These are phyloP conservation scores for Miltochrista miniata DNA, from an alignment of 2,888 invertebrate genomes.

Conservation along the genomic window DNA sequence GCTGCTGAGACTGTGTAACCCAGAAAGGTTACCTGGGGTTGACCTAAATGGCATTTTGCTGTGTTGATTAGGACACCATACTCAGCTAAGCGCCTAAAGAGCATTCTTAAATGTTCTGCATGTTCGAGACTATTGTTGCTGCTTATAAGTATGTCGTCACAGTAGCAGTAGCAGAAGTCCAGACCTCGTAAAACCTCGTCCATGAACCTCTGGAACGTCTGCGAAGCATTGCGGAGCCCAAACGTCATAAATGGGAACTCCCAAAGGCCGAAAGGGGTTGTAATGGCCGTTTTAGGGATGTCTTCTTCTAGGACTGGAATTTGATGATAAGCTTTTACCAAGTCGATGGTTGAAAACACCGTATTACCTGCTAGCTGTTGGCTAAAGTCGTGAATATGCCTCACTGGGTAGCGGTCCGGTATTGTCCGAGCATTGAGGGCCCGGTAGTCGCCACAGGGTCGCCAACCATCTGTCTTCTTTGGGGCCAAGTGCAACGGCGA, in stretches of 20 bases:
- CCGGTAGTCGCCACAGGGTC: constrained; percentile 1
- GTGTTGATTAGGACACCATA: neutral
- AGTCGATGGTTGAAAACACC: neutral
- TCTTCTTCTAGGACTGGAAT: constrained; percentile 2
- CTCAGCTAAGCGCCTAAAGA: neutral
- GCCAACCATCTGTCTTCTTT: constrained; percentile 4
- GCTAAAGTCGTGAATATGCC: constrained; percentile 3
- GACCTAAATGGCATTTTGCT: neutral
- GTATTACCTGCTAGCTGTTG: constrained; percentile 1
- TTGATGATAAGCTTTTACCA: neutral
- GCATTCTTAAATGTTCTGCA: neutral
- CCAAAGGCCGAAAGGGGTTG: constrained; percentile 16
- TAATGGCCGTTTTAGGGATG: constrained; percentile 12
- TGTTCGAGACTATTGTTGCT: neutral
- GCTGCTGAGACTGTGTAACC: neutral
- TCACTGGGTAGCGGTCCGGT: constrained; percentile 2
- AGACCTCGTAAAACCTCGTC: neutral
- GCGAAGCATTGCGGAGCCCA: neutral
- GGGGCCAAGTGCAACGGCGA: neutral
- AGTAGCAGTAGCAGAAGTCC: neutral
- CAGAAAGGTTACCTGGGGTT: neutral
- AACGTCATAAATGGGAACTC: neutral
- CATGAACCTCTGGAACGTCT: neutral
- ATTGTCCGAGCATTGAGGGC: constrained; percentile 3
- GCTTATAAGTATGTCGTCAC: neutral